Evolutionary conservation across 2,888 invertebrate genomes (phyloP).

Genomic region (Catocala sponsa): DNA sequence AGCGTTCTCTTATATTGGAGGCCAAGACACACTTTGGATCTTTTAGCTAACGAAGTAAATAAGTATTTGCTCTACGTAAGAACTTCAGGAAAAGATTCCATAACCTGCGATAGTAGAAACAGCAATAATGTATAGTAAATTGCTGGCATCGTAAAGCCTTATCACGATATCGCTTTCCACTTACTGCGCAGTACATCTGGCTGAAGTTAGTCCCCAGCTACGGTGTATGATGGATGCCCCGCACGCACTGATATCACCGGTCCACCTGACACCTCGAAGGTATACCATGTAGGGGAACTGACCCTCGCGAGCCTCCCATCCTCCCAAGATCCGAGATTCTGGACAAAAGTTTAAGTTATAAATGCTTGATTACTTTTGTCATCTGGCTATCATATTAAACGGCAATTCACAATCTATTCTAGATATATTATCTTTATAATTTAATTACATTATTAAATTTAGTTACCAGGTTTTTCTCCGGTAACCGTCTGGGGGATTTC

Average conservation of each 20-base stretch:
- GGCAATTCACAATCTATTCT: no score
- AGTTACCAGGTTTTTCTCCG: constrained; percentile 20
- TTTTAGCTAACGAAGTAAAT: no score
- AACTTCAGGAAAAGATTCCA: no score
- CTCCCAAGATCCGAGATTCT: constrained; percentile 61
- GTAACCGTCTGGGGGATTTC: constrained; percentile 22
- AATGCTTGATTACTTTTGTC: no score
- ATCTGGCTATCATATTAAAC: neutral
- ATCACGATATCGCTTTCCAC: constrained; percentile 8
- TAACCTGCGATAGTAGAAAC: no score
- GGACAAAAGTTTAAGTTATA: constrained; percentile 6
- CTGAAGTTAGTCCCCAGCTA: constrained; percentile 64
- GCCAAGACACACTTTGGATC: no score
- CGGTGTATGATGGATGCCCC: constrained; percentile 62
- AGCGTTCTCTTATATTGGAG: no score
- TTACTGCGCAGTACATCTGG: constrained; percentile 60
- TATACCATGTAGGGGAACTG: constrained; percentile 63
- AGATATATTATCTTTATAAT: no score
- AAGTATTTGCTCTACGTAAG: no score
- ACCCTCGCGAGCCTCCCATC: constrained; percentile 58
- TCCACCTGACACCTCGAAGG: constrained; percentile 48
- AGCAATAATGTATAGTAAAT: no score
- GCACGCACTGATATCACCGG: constrained; percentile 53
- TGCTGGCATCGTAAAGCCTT: no score
- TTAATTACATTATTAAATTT: no score